Evolutionary conservation across 2,797 vertebrate genomes (phyloP).

Genomic region (Xenentodon cancila): DNA sequence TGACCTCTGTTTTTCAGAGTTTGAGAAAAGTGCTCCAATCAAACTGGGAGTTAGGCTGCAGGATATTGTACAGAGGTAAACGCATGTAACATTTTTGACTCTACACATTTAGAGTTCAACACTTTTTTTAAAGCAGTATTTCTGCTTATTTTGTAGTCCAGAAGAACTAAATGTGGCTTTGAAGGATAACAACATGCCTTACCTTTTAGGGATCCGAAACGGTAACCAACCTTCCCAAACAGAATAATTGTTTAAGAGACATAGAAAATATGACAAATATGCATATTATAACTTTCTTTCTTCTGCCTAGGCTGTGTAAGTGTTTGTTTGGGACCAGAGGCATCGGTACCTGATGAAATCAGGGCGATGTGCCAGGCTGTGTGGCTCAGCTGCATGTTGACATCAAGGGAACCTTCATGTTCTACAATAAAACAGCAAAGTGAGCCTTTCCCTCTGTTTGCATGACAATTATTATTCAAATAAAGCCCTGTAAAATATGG

Average conservation of each 20-base stretch:
- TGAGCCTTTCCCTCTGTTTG: slow-evolving; percentile 42
- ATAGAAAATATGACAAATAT: too few species aligned
- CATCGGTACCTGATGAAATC: slow-evolving; percentile 74
- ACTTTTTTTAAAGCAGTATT: not conserved
- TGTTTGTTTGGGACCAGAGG: slow-evolving; percentile 76
- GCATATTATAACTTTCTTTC: not conserved
- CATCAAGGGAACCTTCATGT: slow-evolving; percentile 24
- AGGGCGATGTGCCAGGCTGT: slow-evolving; percentile 77
- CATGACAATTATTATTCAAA: not conserved
- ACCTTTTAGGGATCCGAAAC: slow-evolving; percentile 73
- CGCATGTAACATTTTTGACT: not conserved
- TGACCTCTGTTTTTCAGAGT: slow-evolving; percentile 57
- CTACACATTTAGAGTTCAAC: not conserved
- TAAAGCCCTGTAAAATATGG: not conserved
- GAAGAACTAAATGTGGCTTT: slow-evolving; percentile 74
- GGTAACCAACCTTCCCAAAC: slow-evolving; percentile 53
- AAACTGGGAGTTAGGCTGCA: slow-evolving; percentile 78
- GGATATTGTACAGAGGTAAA: slow-evolving; percentile 74
- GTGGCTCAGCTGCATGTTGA: slow-evolving; percentile 64
- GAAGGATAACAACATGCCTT: slow-evolving; percentile 69
- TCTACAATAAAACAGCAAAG: slow-evolving; percentile 37
- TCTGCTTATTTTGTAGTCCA: slow-evolving; percentile 55
- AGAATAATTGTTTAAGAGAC: not conserved
- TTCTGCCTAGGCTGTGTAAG: slow-evolving; percentile 64
- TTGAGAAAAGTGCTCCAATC: slow-evolving; percentile 61